Evolutionary conservation across 2,888 invertebrate species (phyloP), one percentile per base, ranked within the genome.

Genomic region (Strigamia maritima): DNA sequence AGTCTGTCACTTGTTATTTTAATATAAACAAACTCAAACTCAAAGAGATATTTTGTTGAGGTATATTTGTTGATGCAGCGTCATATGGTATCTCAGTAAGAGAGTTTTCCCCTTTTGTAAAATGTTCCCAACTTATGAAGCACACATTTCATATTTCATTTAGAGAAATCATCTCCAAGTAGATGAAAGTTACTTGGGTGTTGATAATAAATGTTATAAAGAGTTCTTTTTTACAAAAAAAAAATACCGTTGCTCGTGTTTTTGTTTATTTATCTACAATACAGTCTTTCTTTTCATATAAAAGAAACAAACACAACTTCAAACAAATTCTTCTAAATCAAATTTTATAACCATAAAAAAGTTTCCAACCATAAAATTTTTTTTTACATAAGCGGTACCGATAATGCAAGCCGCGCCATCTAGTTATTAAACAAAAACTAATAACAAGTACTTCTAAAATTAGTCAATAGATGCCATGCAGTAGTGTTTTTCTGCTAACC

Each of bases 191-290:
- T 65, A 65, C 60, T 65, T 65, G 60, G 44, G 60, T 24, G 60
- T 65, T 65, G 22, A 65, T 65, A 65, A 65, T 65, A 65, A 65
- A 65, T 65, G 60, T 65, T 65, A 65, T 24, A 65, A 65, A 65
- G 60, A 65, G 60, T 65, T 65, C 60, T 65, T 65, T 65, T 65
- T 65, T 54, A n/a, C n/a, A n/a, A n/a, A 65, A 65, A 65, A 65
- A 65, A 65, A 65, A n/a, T 44, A 4, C 16, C n/a, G 14, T 44
- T 7, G 44, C 16, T 14, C 2, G 10, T 44, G 2, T 44, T n/a
- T n/a, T 44, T 8, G 14, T 14, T 44, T 44, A 44, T 44, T 44
- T 44, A 14, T 44, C 14, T 44, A 44, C 44, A 44, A 44, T 12
- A 44, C 44, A 44, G 6, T 38, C 38, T 38, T 8, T 38, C 38